These are phyloP conservation scores for Bradypodion pumilum DNA, from an alignment of 2,797 vertebrate genomes.

Conservation along the genomic window DNA sequence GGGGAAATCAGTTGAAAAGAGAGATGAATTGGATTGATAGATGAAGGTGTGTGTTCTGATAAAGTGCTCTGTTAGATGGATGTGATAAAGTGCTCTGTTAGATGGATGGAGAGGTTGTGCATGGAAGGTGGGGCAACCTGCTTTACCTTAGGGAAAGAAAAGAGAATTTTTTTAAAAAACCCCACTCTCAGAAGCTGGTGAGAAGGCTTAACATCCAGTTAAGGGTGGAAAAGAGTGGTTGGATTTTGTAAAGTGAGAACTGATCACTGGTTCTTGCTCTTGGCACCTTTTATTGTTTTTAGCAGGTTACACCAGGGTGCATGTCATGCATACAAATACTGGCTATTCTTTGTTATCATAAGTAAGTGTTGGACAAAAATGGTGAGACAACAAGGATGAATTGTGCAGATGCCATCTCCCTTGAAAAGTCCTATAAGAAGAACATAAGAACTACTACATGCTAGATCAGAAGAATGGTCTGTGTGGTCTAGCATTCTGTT, in stretches of 20 bases:
- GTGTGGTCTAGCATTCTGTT: too few species aligned
- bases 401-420: too few species aligned
- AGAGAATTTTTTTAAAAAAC: conserved; percentile 18
- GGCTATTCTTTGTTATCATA: too few species aligned
- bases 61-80: conserved; percentile 64
- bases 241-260: not conserved
- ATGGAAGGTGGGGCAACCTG: not conserved
- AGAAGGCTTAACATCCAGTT: not conserved
- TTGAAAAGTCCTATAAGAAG: too few species aligned
- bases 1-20: conserved; percentile 63
- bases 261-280: not conserved
- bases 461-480: too few species aligned
- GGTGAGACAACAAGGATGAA: too few species aligned
- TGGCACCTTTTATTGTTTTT: too few species aligned
- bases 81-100: conserved; percentile 62
- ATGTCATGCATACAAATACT: too few species aligned
- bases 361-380: too few species aligned
- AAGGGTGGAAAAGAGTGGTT: not conserved
- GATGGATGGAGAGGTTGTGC: conserved; percentile 34
- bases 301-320: too few species aligned
- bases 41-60: conserved; percentile 58
- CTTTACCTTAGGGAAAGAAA: not conserved
- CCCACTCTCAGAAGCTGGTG: not conserved
- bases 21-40: conserved; percentile 68
- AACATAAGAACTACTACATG: too few species aligned